Evolutionary conservation across 1,140 invertebrate genomes (phyloP).

Genomic region (Brachionus plicatilis): DNA sequence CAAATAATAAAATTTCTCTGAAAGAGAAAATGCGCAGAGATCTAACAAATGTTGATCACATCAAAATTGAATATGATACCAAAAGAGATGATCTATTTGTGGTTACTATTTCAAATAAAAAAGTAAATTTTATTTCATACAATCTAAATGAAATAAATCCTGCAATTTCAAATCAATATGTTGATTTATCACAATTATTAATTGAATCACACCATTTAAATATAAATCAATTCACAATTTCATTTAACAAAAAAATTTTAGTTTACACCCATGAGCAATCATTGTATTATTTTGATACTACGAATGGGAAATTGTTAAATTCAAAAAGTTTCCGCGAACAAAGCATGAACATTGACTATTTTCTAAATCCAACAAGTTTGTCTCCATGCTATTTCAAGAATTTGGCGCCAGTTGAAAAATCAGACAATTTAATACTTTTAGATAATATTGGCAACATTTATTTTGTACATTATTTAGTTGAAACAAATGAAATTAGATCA

Average conservation of each 20-base stretch:
- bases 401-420: neutral
- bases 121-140: neutral
- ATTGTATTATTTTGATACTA: neutral
- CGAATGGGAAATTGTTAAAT: neutral
- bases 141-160: neutral
- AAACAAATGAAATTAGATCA: neutral
- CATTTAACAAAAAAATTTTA: neutral
- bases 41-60: neutral
- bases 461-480: neutral
- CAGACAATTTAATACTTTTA: neutral
- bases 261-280: neutral
- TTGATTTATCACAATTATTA: neutral
- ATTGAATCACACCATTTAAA: neutral
- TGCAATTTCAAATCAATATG: neutral
- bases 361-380: neutral
- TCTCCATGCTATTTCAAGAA: neutral
- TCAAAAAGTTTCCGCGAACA: neutral
- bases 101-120: neutral
- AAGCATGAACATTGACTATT: neutral
- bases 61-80: neutral
- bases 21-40: neutral
- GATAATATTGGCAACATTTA: neutral
- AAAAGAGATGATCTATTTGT: neutral
- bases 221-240: neutral
- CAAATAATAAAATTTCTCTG: neutral